Base-by-base conservation (phyloP, 2,113 vertebrate genomes). In the Oophaga pumilio region DNA sequence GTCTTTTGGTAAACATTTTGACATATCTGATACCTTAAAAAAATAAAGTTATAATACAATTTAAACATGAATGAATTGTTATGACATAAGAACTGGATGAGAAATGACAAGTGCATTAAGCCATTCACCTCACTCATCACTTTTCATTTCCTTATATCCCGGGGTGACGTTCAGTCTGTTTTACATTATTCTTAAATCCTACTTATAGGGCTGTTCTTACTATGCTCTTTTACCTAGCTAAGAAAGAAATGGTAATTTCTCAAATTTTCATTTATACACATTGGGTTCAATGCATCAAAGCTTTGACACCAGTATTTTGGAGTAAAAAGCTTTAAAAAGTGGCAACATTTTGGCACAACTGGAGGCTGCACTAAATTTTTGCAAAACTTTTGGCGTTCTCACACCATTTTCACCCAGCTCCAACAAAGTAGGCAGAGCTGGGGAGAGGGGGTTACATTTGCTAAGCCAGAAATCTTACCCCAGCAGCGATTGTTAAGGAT, bases 1-100 rank as follows among this genome's bases (percentile, higher is more conserved):
- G 11, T 12, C 74, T 77, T 76, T 24, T 77, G 22, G 20, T 52
- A 77, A 77, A 77, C 53, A 53, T 77, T 77, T 77, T 50, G 49
- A 77, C 22, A 53, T 77, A 6, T 53, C 49, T n/a, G 74, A 24
- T 77, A n/a, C 18, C 12, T 77, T 53, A 53, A 77, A 77, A n/a
- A 77, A 52, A 77, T 50, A 22, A 53, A 56, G 11, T 11, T n/a
- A 6, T 73, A 43, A 73, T 14, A 24, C 22, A 17, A 78, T 78
- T 56, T 56, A 78, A 24, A 53, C 12, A 15, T 78, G 76, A 78
- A 78, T 56, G 76, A 24, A 53, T 6, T 53, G 74, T 77, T 53
- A 77, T 77, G 74, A 24, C 74, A 56, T 77, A 12, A 1, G 22
- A 14, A 71, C 26, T 18, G 49, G 53, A 52, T 52, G 53, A 11